These are phyloP conservation scores for Aplysina aerophoba DNA, from an alignment of 37 sponge, comb jelly and placozoan species.

Conservation along the genomic window DNA sequence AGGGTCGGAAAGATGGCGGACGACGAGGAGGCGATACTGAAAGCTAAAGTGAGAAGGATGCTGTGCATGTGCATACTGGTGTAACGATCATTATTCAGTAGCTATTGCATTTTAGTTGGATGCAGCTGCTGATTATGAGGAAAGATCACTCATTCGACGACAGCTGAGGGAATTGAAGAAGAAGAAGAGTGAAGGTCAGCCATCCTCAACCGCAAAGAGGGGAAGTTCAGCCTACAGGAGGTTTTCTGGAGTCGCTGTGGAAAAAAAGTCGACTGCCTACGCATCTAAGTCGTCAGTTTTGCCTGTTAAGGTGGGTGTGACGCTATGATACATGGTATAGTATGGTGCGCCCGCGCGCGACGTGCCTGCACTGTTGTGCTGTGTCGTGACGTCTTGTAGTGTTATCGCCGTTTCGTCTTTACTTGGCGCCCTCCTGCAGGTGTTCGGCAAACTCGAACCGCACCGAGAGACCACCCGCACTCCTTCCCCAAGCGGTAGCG, in stretches of 20 bases:
- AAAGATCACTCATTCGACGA: slow-evolving; percentile 65
- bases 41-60: not conserved
- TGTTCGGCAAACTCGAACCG: no score
- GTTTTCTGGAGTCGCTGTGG: slow-evolving; percentile 29
- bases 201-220: not conserved
- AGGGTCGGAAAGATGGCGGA: slow-evolving; percentile 3
- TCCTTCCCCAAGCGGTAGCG: no score
- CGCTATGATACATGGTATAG: not conserved
- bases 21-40: slow-evolving; percentile 3
- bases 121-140: slow-evolving; percentile 68
- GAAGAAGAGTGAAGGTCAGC: slow-evolving; percentile 29
- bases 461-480: no score
- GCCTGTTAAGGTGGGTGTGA: not conserved
- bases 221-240: slow-evolving; percentile 67
- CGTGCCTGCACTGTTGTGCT: not conserved
- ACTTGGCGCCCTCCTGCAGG: no score
- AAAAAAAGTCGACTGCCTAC: no score
- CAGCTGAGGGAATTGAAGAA: slow-evolving; percentile 64
- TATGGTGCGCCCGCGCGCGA: not conserved
- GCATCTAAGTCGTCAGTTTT: no score
- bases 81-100: not conserved
- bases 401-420: no score
- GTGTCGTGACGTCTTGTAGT: no score
- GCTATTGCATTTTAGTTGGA: slow-evolving; percentile 39
- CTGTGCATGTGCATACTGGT: not conserved